Conservation (phyloP, 2,797 vertebrate genomes). For the Halcyon chelicuti region DNA sequence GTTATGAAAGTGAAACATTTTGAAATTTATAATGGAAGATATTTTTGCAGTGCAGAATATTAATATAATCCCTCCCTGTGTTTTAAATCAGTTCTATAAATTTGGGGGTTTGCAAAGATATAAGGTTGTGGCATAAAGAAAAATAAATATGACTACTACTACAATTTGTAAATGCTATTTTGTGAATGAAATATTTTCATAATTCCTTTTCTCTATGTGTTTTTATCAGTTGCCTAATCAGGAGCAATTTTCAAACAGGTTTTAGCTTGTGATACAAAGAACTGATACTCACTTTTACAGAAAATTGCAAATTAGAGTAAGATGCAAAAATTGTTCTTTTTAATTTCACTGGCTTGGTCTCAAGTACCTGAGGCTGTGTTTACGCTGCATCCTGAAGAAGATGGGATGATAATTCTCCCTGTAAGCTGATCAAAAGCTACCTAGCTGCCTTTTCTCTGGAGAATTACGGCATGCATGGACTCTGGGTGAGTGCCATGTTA, state of each 20-base stretch:
- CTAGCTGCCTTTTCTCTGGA: not conserved
- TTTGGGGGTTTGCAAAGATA: not conserved
- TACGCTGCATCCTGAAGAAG: not conserved
- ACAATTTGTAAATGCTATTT: not conserved
- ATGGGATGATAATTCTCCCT: not conserved
- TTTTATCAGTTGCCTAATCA: not conserved
- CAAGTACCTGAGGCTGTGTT: not conserved
- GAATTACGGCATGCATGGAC: not conserved
- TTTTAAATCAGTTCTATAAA: not conserved
- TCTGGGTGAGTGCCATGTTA: not conserved
- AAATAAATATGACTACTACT: not conserved
- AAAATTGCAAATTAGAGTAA: not conserved
- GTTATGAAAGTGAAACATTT: not conserved
- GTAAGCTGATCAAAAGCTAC: not conserved
- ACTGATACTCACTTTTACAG: not conserved
- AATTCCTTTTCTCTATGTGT: not conserved
- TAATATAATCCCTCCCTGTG: not conserved
- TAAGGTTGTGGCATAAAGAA: not conserved
- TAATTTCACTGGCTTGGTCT: not conserved
- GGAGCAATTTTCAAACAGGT: not conserved
- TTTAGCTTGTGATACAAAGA: not conserved
- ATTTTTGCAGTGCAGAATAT: not conserved
- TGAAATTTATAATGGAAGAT: not conserved
- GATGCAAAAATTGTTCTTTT: not conserved
- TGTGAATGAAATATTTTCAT: not conserved